phyloP scores from a whole-genome alignment of 2,888 invertebrate genomes.

The Celastrina argiolus region DNA sequence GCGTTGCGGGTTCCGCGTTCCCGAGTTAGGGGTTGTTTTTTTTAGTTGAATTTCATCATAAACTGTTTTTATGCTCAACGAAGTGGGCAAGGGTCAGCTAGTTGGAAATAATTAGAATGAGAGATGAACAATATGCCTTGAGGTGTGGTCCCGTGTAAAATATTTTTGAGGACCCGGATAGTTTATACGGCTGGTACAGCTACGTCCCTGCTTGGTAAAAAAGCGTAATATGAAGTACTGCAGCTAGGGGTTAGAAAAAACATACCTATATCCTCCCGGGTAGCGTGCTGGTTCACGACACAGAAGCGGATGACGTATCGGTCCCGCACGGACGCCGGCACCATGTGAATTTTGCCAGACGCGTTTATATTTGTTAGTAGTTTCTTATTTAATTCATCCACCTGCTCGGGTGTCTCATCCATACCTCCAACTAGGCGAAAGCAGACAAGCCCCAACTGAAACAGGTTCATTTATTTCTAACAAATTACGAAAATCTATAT shows the following conservation, averaged over 20 bases:
- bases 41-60: no score
- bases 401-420: conserved; percentile 57
- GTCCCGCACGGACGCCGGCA: conserved; percentile 93
- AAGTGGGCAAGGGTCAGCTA: no score
- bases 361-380: conserved; percentile 94
- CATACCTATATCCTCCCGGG: conserved; percentile 87
- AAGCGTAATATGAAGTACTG: not conserved
- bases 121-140: no score
- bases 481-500: not conserved
- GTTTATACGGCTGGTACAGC: no score
- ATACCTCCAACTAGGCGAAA: conserved; percentile 87
- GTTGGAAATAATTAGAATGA: no score
- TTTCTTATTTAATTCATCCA: conserved; percentile 90
- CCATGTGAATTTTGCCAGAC: conserved; percentile 97
- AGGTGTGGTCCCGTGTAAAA: no score
- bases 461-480: conserved; percentile 25
- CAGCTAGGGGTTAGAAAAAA: not conserved
- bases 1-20: no score
- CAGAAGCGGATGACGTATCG: conserved; percentile 96
- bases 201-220: no score
- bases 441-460: conserved; percentile 92
- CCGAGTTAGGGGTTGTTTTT: no score
- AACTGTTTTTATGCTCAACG: no score
- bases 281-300: conserved; percentile 93
- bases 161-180: no score